These are phyloP conservation scores for Chymomyza amoena DNA, from an alignment of 2,888 invertebrate species.

Conservation along the genomic window DNA sequence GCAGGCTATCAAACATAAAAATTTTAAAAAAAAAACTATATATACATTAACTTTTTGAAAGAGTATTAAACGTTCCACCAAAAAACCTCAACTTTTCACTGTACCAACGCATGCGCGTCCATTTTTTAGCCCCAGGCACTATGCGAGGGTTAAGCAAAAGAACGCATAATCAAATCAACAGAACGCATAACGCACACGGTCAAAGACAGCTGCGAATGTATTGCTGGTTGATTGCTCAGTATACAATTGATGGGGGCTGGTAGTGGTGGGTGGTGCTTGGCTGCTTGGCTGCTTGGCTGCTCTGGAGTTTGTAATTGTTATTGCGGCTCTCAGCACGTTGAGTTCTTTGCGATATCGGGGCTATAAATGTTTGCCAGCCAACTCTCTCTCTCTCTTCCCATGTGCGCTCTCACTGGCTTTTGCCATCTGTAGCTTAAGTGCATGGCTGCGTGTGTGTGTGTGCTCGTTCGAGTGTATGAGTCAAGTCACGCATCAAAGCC, in stretches of 20 bases:
- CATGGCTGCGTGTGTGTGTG: not conserved
- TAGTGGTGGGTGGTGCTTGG: not conserved
- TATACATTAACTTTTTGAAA: no score
- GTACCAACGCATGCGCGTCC: not conserved
- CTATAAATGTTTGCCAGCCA: no score
- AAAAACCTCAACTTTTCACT: no score
- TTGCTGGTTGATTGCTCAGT: not conserved
- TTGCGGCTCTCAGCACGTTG: not conserved
- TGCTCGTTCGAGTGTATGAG: constrained; percentile 19
- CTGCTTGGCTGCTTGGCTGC: no score
- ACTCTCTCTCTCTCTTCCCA: no score
- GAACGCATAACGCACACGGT: not conserved
- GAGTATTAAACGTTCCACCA: no score
- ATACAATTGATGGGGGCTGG: no score
- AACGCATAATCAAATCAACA: not conserved
- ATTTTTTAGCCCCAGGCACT: not conserved
- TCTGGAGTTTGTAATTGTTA: not conserved
- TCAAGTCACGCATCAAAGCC: constrained; percentile 48
- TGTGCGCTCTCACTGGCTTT: not conserved
- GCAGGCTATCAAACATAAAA: no score
- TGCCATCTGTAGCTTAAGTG: not conserved
- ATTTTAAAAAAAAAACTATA: no score
- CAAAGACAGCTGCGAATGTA: not conserved
- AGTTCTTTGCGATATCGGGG: not conserved
- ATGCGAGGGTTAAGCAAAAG: not conserved